Evolutionary conservation across 1,140 invertebrate genomes (phyloP), one percentile per base, ranked within the genome.

Genomic region (Holcopasites calliopsidis): DNA sequence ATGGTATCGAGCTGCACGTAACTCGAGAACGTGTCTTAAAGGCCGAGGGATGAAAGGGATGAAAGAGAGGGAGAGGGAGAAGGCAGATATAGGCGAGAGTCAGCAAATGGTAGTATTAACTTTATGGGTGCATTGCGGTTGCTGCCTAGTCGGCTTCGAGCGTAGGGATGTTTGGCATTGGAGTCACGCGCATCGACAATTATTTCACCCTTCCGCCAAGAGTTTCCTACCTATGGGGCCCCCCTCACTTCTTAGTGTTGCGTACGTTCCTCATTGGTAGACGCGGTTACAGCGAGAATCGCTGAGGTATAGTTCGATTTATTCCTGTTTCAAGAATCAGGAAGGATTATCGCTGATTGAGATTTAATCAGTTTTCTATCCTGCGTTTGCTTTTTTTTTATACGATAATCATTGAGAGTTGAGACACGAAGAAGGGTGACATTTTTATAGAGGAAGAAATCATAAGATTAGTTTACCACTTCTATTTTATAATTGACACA

Each of bases 41-140:
- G 47, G 60, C 23, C 42, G 40, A 4, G 21, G 8, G 1, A n/a
- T n/a, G 16, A 18, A 18, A 33, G 50, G 4, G 40, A 31, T 13
- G 33, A 8, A 6, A 13, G 1, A 26, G 61, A 21, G 21, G 47
- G 38, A 49, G 57, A 66, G 26, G 42, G 57, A 31, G 55, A 40
- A 33, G 35, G 38, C 31, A 44, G 60, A 58, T 64, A 82, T 80
- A 83, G 42, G 60, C 82, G 66, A 79, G 69, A 79, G 64, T 54
- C 68, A 74, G 78, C 60, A 80, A 85, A 77, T 79, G 85, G 77
- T 55, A 81, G 85, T 85, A 88, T 88, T 85, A 87, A 88, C 85
- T 88, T 89, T 88, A 88, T 88, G 84, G 87, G 85, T 87, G 86
- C 88, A 89, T 83, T 88, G 88, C 87, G 85, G 87, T 84, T 82